Evolutionary conservation across 1,140 invertebrate species (phyloP), one percentile per base, ranked within the genome.

Genomic region (Galleria mellonella): DNA sequence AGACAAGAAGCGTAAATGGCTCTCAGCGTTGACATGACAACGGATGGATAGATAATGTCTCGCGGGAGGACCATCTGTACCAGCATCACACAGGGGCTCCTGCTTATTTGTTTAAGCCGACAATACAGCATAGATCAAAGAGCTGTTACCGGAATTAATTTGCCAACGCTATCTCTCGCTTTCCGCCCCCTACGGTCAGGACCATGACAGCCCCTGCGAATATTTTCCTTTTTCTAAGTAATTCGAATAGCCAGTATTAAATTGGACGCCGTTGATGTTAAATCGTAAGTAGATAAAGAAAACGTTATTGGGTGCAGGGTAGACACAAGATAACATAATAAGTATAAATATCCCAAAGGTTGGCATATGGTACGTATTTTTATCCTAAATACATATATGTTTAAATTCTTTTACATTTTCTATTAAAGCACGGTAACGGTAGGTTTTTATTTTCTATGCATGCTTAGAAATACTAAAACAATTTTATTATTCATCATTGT

Each of bases 111-210:
- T 62, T 59, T 55, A 40, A 46, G 41, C 41, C 47, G 28, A 59
- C 47, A 51, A 54, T 45, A 36, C 45, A 38, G 50, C 31, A 40
- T 54, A 70, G 62, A 72, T 72, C 69, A 72, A 72, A 72, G 58
- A 62, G 47, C 43, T 42, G 33, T 59, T 23, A 55, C 61, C 55
- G 63, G 69, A 72, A 72, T 72, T 72, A 72, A 72, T 72, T 72
- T 69, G 60, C 56, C 55, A 66, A 55, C 55, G 62, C 62, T 60
- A 67, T 69, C 60, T 62, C 47, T 55, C 54, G 48, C 51, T 59
- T 44, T 47, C 50, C 48, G 44, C 38, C 48, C 52, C 47, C 41
- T 43, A 33, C 52, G 45, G 46, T 47, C 37, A 39, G 11, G 51
- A 50, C 48, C 17, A 23, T 48, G 47, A 35, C 55, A 55, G 52